These are phyloP conservation scores for Leptopilina boulardi DNA, from an alignment of 1,140 invertebrate genomes.

Conservation along the genomic window DNA sequence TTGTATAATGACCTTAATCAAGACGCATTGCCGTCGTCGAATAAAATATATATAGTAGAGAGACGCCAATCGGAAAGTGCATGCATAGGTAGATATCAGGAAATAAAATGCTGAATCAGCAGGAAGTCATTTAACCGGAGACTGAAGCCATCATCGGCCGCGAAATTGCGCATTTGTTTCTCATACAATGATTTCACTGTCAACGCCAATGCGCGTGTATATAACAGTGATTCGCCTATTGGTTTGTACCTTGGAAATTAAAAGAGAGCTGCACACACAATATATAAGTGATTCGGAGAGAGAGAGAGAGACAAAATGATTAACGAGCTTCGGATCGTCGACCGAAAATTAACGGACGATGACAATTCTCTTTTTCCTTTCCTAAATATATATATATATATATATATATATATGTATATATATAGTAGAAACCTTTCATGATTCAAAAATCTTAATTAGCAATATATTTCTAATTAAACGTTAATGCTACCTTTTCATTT, in stretches of 20 bases:
- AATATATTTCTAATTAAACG: neutral
- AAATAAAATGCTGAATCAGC: slow-evolving; percentile 25
- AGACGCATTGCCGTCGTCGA: neutral
- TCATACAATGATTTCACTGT: slow-evolving; percentile 31
- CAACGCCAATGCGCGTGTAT: neutral
- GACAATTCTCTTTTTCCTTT: neutral
- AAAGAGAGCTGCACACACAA: slow-evolving; percentile 3
- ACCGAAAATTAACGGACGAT: slow-evolving; percentile 18
- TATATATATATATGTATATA: too few species aligned
- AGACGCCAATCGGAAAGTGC: slow-evolving; percentile 13
- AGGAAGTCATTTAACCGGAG: slow-evolving; percentile 10
- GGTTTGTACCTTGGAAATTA: slow-evolving; percentile 6
- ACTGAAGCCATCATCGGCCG: slow-evolving; percentile 13
- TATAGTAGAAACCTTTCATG: too few species aligned
- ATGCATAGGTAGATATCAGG: neutral
- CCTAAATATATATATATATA: too few species aligned
- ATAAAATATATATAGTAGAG: neutral
- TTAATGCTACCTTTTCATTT: neutral
- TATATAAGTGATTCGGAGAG: slow-evolving; percentile 3
- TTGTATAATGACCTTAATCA: neutral
- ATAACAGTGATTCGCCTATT: neutral
- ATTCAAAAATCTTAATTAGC: neutral
- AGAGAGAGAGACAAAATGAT: slow-evolving; percentile 12
- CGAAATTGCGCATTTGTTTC: slow-evolving; percentile 31
- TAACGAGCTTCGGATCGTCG: neutral